A percentile compares a stretch with the other conserved stretches of the same genome.
These are phyloP conservation scores for Carcinoscorpius rotundicauda DNA, from an alignment of 1,140 invertebrate species.

Conservation along the genomic window DNA sequence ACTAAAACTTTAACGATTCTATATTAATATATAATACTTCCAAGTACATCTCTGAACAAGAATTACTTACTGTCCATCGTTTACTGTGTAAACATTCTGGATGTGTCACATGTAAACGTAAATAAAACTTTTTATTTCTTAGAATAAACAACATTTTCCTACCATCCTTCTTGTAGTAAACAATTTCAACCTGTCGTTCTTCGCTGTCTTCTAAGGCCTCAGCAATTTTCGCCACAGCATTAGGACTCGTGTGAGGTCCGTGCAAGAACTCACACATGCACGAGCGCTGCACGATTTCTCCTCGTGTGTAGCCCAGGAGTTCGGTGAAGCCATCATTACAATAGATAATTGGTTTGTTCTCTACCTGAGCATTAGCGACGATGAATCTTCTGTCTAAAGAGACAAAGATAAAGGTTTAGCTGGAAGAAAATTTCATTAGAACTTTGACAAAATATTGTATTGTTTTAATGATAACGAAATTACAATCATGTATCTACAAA, in stretches of 20 bases:
- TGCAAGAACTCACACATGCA: constrained; percentile 66
- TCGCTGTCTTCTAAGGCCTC: constrained; percentile 55
- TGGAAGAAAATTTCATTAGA: too few species aligned
- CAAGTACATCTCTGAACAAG: too few species aligned
- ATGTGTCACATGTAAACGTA: too few species aligned
- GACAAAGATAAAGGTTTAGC: too few species aligned
- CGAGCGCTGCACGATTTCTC: constrained; percentile 66
- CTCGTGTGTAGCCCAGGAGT: constrained; percentile 55
- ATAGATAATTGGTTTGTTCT: constrained; percentile 68
- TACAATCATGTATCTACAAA: too few species aligned
- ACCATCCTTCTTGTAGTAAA: constrained; percentile 78
- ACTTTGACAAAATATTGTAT: too few species aligned
- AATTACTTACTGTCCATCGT: too few species aligned
- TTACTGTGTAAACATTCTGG: too few species aligned
- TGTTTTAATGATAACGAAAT: too few species aligned
- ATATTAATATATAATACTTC: too few species aligned
- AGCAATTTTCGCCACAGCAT: constrained; percentile 51
- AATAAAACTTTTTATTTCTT: too few species aligned
- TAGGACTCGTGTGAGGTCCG: constrained; percentile 59
- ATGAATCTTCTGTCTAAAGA: constrained; percentile 64
- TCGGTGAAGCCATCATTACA: constrained; percentile 76
- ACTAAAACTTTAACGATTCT: too few species aligned
- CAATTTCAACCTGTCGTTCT: constrained; percentile 67
- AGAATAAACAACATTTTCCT: constrained; percentile 30
- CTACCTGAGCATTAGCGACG: constrained; percentile 64